Conservation (phyloP, 1,140 invertebrate genomes). For the Drosophila tsacasi region DNA sequence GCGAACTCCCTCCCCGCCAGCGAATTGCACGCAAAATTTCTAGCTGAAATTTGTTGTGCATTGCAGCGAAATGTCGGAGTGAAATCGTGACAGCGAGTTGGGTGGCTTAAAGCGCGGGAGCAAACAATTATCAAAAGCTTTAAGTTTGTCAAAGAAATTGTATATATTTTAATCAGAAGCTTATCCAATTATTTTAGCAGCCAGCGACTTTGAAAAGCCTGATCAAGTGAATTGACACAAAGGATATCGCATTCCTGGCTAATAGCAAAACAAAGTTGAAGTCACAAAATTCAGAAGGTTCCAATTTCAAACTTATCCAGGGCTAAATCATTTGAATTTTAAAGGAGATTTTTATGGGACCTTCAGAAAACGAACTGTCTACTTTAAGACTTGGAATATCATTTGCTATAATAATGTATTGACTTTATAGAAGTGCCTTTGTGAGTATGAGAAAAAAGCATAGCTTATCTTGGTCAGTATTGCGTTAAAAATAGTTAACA, state of each 20-base stretch:
- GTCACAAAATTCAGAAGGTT: neutral
- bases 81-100: slow-evolving; percentile 30
- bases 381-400: no score
- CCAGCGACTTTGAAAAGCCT: slow-evolving; percentile 12
- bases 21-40: slow-evolving; percentile 42
- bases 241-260: neutral
- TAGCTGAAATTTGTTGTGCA: slow-evolving; percentile 51
- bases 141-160: slow-evolving; percentile 37
- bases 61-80: slow-evolving; percentile 33
- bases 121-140: slow-evolving; percentile 54
- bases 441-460: neutral
- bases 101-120: slow-evolving; percentile 25
- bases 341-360: no score
- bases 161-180: slow-evolving; percentile 32
- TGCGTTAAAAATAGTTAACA: neutral
- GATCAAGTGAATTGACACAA: slow-evolving; percentile 6
- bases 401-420: neutral
- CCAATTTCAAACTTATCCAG: no score
- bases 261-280: neutral
- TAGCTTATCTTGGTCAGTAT: neutral
- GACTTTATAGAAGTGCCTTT: neutral
- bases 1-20: neutral
- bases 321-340: neutral
- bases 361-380: neutral
- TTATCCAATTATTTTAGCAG: slow-evolving; percentile 38